Evolutionary conservation across 2,113 vertebrate genomes (phyloP).

Genomic region (Ploceus nigricollis): DNA sequence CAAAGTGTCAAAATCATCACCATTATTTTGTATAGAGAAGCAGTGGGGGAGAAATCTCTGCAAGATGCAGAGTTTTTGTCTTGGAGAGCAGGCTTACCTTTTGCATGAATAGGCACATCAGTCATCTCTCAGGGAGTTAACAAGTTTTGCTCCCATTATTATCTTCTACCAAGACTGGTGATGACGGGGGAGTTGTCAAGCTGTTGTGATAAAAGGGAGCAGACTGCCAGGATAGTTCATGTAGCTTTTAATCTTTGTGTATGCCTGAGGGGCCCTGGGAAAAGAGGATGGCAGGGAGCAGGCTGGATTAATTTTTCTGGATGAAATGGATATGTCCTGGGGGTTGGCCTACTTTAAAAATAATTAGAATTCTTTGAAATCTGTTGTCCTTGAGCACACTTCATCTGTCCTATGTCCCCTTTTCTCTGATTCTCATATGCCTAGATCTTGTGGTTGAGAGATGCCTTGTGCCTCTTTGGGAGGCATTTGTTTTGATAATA

Average conservation of each 20-base stretch:
- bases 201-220: slow-evolving; percentile 57
- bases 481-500: not conserved
- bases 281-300: slow-evolving; percentile 42
- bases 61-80: not conserved
- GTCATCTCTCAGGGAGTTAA: not conserved
- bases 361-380: slow-evolving; percentile 62
- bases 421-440: not conserved
- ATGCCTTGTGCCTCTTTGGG: not conserved
- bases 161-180: not conserved
- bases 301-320: slow-evolving; percentile 63
- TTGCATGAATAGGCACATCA: not conserved
- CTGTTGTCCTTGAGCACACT: slow-evolving; percentile 40
- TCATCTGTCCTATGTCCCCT: not conserved
- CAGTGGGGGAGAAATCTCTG: not conserved
- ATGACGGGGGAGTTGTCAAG: slow-evolving; percentile 60
- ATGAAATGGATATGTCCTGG: slow-evolving; percentile 56
- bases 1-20: not conserved
- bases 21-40: not conserved
- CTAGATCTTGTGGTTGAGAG: not conserved
- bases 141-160: slow-evolving; percentile 25
- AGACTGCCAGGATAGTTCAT: slow-evolving; percentile 43
- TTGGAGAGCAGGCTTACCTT: not conserved
- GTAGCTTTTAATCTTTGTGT: slow-evolving; percentile 64
- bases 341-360: slow-evolving; percentile 62
- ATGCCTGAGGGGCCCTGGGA: slow-evolving; percentile 48